These are phyloP conservation scores for Sphinx pinastri DNA, from an alignment of 2,888 invertebrate species.

Conservation along the genomic window DNA sequence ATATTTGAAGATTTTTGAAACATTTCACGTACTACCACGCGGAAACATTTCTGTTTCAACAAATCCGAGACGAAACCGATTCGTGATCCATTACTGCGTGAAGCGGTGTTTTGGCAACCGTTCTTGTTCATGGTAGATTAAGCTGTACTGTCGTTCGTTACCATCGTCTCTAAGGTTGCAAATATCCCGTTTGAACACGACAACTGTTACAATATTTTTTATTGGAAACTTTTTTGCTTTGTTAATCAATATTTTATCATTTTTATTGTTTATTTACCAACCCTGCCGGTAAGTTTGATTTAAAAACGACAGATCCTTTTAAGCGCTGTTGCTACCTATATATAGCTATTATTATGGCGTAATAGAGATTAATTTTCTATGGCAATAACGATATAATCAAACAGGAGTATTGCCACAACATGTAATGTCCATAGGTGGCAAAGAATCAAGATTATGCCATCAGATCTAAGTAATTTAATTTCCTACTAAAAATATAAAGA, in stretches of 20 bases:
- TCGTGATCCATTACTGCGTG: slow-evolving; percentile 25
- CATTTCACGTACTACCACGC: background rate
- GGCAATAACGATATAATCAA: no score
- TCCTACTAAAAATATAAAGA: background rate
- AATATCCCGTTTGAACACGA: slow-evolving; percentile 17
- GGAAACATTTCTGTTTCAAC: slow-evolving; percentile 21
- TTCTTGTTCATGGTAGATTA: slow-evolving; percentile 17
- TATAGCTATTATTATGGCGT: background rate
- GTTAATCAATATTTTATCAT: slow-evolving; percentile 14
- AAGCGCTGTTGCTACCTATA: no score
- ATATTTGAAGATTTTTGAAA: background rate
- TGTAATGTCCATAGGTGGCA: no score
- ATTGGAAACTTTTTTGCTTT: background rate
- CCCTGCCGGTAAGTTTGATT: background rate
- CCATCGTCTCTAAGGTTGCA: slow-evolving; percentile 10
- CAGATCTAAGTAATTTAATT: background rate
- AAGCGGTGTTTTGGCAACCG: slow-evolving; percentile 20
- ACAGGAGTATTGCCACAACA: no score
- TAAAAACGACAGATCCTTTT: background rate
- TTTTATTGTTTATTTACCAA: slow-evolving; percentile 5
- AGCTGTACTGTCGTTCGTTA: background rate
- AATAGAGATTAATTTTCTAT: background rate
- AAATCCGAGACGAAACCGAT: slow-evolving; percentile 17
- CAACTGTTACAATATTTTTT: background rate
- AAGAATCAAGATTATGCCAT: no score